Evolutionary conservation across 2,888 invertebrate genomes (phyloP).

Genomic region (Actias luna): DNA sequence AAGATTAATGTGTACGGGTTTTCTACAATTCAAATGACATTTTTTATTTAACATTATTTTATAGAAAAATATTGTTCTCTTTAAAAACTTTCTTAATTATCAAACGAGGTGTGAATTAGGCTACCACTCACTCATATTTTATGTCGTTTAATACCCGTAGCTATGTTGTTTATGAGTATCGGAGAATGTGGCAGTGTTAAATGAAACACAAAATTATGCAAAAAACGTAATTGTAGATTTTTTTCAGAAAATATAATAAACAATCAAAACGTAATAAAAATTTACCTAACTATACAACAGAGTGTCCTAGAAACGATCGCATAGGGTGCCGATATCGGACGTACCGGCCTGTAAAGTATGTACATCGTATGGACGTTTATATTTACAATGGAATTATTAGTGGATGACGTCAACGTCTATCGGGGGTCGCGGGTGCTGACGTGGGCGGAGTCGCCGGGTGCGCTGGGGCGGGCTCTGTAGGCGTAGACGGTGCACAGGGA

Average conservation of each 20-base stretch:
- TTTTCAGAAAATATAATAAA: conserved; percentile 77
- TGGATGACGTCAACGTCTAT: conserved; percentile 7
- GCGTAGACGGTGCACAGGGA: conserved; percentile 23
- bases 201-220: conserved; percentile 9
- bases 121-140: too few species aligned
- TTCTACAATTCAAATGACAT: too few species aligned
- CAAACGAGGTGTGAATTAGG: too few species aligned
- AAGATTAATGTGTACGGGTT: too few species aligned
- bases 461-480: conserved; percentile 26
- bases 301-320: conserved; percentile 39
- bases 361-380: conserved; percentile 30
- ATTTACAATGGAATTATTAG: conserved; percentile 28
- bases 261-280: conserved; percentile 77
- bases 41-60: too few species aligned
- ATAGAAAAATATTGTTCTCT: too few species aligned
- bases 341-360: conserved; percentile 50
- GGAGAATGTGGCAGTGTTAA: conserved; percentile 1
- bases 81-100: too few species aligned
- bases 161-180: too few species aligned
- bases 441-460: conserved; percentile 22
- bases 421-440: conserved; percentile 20
- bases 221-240: conserved; percentile 25
- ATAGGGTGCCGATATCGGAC: conserved; percentile 40
- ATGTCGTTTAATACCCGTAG: too few species aligned
- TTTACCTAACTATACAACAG: conserved; percentile 79